Percentiles rank a stretch among this genome's conserved stretches.
Evolutionary conservation across 2,797 vertebrate species (phyloP).

Genomic region (Phaenicophaeus curvirostris): DNA sequence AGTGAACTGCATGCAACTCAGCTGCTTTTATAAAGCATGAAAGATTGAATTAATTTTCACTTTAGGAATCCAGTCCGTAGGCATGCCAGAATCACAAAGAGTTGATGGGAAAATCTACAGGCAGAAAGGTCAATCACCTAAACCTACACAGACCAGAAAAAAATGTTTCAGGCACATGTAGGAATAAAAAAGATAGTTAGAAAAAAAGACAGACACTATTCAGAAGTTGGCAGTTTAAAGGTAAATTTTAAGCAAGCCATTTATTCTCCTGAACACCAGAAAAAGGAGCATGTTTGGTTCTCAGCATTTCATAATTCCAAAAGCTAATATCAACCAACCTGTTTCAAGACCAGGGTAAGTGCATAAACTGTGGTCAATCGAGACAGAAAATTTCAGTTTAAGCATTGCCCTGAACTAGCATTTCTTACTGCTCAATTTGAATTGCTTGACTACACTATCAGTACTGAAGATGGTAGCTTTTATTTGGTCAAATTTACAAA

Average conservation of each 20-base stretch:
- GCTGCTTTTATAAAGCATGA: background rate
- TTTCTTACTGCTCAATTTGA: background rate
- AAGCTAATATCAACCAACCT: background rate
- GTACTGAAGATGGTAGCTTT: background rate
- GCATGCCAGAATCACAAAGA: background rate
- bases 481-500: background rate
- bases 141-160: background rate
- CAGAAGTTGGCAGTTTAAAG: background rate
- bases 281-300: background rate
- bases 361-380: background rate
- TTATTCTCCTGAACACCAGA: background rate
- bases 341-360: background rate
- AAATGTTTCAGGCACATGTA: background rate
- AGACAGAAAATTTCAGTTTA: background rate
- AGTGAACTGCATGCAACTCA: background rate
- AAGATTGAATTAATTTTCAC: background rate
- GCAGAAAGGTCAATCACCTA: background rate
- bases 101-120: background rate
- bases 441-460: background rate
- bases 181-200: background rate
- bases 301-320: background rate
- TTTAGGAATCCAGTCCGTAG: background rate
- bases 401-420: background rate
- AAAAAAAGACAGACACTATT: background rate
- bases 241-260: background rate